Conservation (phyloP, 2,888 invertebrate species). For the Lycophotia porphyrea region DNA sequence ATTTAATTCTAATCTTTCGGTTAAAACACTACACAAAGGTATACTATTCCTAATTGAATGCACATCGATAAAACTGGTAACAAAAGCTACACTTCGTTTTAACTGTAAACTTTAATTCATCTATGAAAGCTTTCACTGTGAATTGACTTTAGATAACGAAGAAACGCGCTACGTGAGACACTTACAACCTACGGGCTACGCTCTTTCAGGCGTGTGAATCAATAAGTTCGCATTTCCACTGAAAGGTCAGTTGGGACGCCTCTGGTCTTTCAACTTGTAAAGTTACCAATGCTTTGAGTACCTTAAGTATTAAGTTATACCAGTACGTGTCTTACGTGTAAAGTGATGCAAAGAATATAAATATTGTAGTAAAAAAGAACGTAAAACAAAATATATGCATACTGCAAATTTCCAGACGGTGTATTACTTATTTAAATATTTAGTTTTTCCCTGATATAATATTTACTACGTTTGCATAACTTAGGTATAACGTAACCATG, state of each 20-base stretch:
- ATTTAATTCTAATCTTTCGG: too few species aligned
- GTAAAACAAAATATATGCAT: background rate
- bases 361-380: slow-evolving; percentile 4
- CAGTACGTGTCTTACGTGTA: background rate
- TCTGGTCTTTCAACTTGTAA: slow-evolving; percentile 13
- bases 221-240: slow-evolving; percentile 21
- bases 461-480: slow-evolving; percentile 14
- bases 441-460: slow-evolving; percentile 25
- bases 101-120: background rate
- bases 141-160: background rate
- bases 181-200: background rate
- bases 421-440: slow-evolving; percentile 11
- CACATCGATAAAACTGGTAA: background rate
- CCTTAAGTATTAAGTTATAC: background rate
- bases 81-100: background rate
- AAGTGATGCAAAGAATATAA: slow-evolving; percentile 10
- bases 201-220: slow-evolving; percentile 8
- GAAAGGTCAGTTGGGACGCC: slow-evolving; percentile 36
- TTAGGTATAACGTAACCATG: slow-evolving; percentile 9
- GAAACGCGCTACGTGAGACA: slow-evolving; percentile 4
- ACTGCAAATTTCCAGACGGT: background rate
- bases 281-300: too few species aligned
- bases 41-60: background rate
- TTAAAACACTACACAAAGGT: background rate
- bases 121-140: slow-evolving; percentile 1